Conservation (phyloP, 2,113 vertebrate genomes). For the Tychaedon coryphoeus region DNA sequence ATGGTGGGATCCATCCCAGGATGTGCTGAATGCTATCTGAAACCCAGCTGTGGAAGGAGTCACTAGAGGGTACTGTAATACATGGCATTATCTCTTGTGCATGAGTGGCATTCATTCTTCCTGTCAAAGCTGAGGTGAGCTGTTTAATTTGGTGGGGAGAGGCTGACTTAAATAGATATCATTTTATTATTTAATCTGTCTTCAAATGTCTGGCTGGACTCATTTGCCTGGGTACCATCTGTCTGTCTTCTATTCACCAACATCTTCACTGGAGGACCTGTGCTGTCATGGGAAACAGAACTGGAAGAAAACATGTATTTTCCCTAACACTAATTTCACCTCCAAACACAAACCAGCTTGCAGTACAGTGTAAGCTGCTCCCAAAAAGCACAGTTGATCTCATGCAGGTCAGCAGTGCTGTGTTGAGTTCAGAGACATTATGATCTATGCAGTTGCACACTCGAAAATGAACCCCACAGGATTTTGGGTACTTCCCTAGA, state of each 20-base stretch:
- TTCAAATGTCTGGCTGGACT: not conserved
- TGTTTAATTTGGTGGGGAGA: not conserved
- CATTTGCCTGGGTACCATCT: not conserved
- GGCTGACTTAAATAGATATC: not conserved
- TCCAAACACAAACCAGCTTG: not conserved
- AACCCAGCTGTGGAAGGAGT: slow-evolving; percentile 8
- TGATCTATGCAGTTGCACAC: not conserved
- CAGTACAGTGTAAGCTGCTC: not conserved
- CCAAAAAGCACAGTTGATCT: not conserved
- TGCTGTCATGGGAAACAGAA: not conserved
- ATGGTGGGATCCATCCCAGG: not conserved
- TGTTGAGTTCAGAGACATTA: not conserved
- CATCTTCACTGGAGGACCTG: not conserved
- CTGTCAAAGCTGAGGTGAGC: not conserved
- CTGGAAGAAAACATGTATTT: not conserved
- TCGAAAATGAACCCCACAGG: not conserved
- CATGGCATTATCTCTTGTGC: not conserved
- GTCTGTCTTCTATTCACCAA: not conserved
- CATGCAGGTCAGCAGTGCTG: not conserved
- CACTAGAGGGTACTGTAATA: slow-evolving; percentile 64
- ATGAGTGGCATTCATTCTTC: not conserved
- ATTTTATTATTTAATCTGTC: not conserved
- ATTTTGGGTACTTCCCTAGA: not conserved
- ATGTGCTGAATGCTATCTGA: not conserved
- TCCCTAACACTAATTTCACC: not conserved